phyloP scores from a whole-genome alignment of 2,113 vertebrate genomes.

The Eulemur macaco region DNA sequence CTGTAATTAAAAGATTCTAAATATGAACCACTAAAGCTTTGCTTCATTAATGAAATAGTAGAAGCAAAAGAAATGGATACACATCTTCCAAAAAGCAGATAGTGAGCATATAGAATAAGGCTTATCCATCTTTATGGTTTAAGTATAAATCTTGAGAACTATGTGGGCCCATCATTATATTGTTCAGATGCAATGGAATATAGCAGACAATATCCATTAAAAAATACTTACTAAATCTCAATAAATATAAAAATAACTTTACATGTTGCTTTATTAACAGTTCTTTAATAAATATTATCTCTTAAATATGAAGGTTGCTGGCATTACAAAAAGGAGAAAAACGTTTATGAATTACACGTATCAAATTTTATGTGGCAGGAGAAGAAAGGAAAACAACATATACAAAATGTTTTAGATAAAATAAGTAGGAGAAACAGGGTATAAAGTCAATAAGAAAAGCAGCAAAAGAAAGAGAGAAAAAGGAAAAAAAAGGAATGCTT shows the following conservation, averaged over 20 bases:
- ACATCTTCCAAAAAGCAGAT: neutral
- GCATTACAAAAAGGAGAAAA: too few species aligned
- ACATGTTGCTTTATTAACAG: too few species aligned
- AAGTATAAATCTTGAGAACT: neutral
- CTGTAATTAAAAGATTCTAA: neutral
- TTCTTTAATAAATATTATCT: too few species aligned
- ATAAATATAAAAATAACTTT: too few species aligned
- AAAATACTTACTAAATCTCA: too few species aligned
- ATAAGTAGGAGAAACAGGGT: neutral
- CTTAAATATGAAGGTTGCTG: too few species aligned
- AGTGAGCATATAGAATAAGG: neutral
- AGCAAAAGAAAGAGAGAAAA: neutral
- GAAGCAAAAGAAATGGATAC: slow-evolving; percentile 13
- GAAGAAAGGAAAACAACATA: neutral
- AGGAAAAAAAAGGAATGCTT: neutral
- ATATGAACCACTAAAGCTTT: neutral
- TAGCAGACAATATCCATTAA: too few species aligned
- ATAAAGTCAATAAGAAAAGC: neutral
- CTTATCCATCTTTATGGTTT: neutral
- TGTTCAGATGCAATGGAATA: too few species aligned
- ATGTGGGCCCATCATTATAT: too few species aligned
- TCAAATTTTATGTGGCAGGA: neutral
- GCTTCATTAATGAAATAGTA: neutral
- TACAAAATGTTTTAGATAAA: neutral
- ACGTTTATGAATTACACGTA: too few species aligned